phyloP scores from a whole-genome alignment of 2,113 vertebrate species.

The Sminthopsis crassicaudata region DNA sequence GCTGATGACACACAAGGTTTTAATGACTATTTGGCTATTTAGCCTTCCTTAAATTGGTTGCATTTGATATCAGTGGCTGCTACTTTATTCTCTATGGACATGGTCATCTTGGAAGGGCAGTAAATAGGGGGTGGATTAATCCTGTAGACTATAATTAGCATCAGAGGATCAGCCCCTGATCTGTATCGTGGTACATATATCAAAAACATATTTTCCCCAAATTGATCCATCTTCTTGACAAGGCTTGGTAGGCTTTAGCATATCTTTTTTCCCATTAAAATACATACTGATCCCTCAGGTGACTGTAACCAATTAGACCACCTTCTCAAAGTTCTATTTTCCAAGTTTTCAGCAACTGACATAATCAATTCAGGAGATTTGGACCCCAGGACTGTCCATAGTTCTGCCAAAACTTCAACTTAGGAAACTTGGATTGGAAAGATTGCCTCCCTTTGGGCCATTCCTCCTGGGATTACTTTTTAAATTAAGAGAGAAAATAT shows the following conservation, averaged over 20 bases:
- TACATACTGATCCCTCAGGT: background rate
- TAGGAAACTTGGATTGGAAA: constrained; percentile 45
- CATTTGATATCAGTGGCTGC: background rate
- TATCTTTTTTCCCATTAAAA: background rate
- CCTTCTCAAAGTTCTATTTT: background rate
- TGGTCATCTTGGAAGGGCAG: constrained; percentile 13
- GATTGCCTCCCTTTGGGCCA: constrained; percentile 49
- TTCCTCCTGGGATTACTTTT: constrained; percentile 15
- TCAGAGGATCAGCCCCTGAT: background rate
- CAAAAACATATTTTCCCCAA: constrained; percentile 45
- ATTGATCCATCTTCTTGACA: background rate
- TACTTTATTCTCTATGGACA: constrained; percentile 34
- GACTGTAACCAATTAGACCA: background rate
- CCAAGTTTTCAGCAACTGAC: background rate
- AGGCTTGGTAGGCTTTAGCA: background rate
- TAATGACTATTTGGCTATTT: background rate
- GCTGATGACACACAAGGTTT: background rate
- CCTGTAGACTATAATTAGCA: constrained; percentile 7
- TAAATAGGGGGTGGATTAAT: background rate
- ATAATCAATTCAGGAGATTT: constrained; percentile 13
- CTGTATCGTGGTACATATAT: background rate
- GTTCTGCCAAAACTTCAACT: constrained; percentile 11
- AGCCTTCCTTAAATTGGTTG: constrained; percentile 41
- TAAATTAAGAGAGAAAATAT: constrained; percentile 58
- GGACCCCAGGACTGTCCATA: background rate